Conservation (phyloP, 2,113 vertebrate species). For the Eleginops maclovinus region DNA sequence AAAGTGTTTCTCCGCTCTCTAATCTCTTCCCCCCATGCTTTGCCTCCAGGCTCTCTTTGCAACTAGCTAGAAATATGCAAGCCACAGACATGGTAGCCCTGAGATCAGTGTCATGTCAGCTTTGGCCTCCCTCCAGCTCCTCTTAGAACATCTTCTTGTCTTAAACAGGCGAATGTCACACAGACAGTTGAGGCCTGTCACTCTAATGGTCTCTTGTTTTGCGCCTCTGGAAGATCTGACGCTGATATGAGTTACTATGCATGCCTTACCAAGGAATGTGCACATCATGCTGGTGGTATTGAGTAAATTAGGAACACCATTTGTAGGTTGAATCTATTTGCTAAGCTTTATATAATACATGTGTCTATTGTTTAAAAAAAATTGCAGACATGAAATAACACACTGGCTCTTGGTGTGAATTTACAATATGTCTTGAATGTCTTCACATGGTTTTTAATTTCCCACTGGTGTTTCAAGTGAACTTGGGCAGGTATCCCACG, state of each 20-base stretch:
- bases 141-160: constrained; percentile 62
- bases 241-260: constrained; percentile 42
- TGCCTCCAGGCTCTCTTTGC: constrained; percentile 61
- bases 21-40: constrained; percentile 52
- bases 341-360: background rate
- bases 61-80: constrained; percentile 68
- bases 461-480: constrained; percentile 26
- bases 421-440: background rate
- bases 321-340: constrained; percentile 15
- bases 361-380: background rate
- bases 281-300: constrained; percentile 27
- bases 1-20: constrained; percentile 53
- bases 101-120: constrained; percentile 73
- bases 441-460: constrained; percentile 23
- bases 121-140: constrained; percentile 71
- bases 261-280: constrained; percentile 56
- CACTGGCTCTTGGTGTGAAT: background rate
- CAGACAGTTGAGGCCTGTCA: constrained; percentile 70
- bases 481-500: constrained; percentile 45
- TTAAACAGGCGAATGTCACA: constrained; percentile 69
- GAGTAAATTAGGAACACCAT: constrained; percentile 29
- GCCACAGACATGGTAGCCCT: constrained; percentile 57
- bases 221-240: constrained; percentile 52
- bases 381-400: background rate
- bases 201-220: constrained; percentile 63